Base-by-base conservation (phyloP, 2,113 vertebrate species). In the Macrotis lagotis region DNA sequence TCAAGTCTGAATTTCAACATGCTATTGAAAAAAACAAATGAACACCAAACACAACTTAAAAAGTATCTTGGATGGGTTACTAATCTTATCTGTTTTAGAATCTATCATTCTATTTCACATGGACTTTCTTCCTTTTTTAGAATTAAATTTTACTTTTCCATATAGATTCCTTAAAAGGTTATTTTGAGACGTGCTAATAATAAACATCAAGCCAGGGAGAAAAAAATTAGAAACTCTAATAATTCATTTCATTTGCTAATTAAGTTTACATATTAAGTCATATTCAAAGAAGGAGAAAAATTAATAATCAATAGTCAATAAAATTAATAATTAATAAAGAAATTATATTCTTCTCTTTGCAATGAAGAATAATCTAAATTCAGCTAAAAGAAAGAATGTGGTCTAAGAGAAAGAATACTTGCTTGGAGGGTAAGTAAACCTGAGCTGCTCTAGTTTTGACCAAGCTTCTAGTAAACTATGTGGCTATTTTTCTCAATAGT, bases 81-180 rank as follows among this genome's bases (percentile, higher is more conserved):
- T 24, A 97, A 96, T 91, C 51, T 91, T 16, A 14, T 91, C 94
- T 95, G 96, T 98, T 96, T 25, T 50, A 1, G 97, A 97, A 96
- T 96, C 98, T 89, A 96, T 66, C 96, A n/a, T 66, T 66, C 59
- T 66, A 37, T 0, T 12, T 37, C 1, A 24, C 24, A 8, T 22
- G n/a, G 37, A 1, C 22, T 44, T n/a, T n/a, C 2, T 26, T 22
- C 19, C 16, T 22, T 44, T 44, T 44, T 44, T 37, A 66, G 37
- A 83, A 66, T 37, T 66, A 66, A 59, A 53, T 53, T 53, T 66
- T 37, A 16, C 25, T 59, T 74, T 74, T 74, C n/a, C 55, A 83
- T 83, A 14, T n/a, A 83, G 66, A 83, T 44, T 83, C 66, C 44
- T 83, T 83, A 44, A 44, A 83, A 44, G 16, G 37, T 83, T 44